These are phyloP conservation scores for Ooceraea biroi DNA, from an alignment of 1,140 invertebrate species.

Conservation along the genomic window DNA sequence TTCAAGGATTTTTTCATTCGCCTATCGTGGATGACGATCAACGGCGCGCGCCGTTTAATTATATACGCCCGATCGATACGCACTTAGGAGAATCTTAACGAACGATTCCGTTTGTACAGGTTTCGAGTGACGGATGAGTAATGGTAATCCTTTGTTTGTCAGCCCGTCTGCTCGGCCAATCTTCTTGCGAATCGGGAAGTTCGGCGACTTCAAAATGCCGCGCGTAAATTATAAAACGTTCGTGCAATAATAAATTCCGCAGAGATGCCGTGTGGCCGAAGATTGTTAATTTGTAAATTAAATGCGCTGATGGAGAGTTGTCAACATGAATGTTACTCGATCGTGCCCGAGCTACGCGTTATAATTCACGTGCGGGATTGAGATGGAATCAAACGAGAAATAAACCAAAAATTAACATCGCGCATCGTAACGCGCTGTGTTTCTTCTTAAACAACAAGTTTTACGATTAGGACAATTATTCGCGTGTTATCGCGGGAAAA, in stretches of 20 bases:
- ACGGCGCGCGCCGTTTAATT: slow-evolving; percentile 50
- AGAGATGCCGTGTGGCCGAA: not conserved
- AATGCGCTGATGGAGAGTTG: slow-evolving; percentile 10
- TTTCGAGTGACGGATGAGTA: slow-evolving; percentile 42
- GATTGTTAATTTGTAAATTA: slow-evolving; percentile 24
- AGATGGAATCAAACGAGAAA: slow-evolving; percentile 9
- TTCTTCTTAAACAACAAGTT: not conserved
- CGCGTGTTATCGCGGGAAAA: not conserved
- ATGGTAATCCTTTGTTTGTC: slow-evolving; percentile 39
- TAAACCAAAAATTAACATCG: not conserved
- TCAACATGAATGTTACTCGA: slow-evolving; percentile 2
- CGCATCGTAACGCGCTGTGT: not conserved
- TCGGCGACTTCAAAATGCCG: not conserved
- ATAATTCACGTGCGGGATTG: slow-evolving; percentile 2
- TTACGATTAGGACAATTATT: not conserved
- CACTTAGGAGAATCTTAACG: not conserved
- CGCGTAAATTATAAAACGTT: not conserved
- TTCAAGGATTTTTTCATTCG: slow-evolving; percentile 26
- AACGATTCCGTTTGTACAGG: slow-evolving; percentile 31
- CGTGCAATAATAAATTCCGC: slow-evolving; percentile 37
- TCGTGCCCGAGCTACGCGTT: not conserved
- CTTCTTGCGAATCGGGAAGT: not conserved
- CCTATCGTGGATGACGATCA: slow-evolving; percentile 20
- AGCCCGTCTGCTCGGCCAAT: not conserved
- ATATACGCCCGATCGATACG: slow-evolving; percentile 25